A percentile compares a stretch with the other conserved stretches of the same genome.
Evolutionary conservation across 2,113 vertebrate genomes (phyloP).

Genomic region (Drymodes brunneopygia): DNA sequence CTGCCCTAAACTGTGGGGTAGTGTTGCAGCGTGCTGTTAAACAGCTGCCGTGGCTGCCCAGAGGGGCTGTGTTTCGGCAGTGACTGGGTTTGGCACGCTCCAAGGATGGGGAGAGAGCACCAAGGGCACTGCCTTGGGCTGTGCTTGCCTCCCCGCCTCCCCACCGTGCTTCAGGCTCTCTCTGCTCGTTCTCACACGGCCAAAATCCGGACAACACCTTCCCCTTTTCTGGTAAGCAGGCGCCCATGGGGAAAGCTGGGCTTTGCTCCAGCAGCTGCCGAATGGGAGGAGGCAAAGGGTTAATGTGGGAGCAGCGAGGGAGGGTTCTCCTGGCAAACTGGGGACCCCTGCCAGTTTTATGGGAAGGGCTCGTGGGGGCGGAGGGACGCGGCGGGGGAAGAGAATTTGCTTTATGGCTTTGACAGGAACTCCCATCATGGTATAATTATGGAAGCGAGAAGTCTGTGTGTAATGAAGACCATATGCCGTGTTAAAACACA

Average conservation of each 20-base stretch:
- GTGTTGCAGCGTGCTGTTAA: neutral
- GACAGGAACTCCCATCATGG: constrained; percentile 72
- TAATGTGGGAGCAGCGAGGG: neutral
- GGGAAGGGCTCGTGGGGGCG: neutral
- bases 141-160: neutral
- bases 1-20: neutral
- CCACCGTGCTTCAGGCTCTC: neutral
- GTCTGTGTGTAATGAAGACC: constrained; percentile 63
- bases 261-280: neutral
- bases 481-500: constrained; percentile 60
- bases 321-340: neutral
- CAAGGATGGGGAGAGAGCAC: neutral
- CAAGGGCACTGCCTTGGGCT: neutral
- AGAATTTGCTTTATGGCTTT: constrained; percentile 67
- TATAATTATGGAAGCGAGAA: constrained; percentile 69
- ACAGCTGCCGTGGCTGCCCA: constrained; percentile 8
- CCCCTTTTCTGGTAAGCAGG: neutral
- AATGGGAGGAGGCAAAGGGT: neutral
- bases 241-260: fast-evolving
- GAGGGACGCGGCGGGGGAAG: neutral
- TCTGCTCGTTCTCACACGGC: fast-evolving
- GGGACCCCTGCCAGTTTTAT: constrained; percentile 42
- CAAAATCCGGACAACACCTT: neutral
- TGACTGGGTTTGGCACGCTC: neutral
- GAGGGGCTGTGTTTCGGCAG: neutral